Conservation (phyloP, 2,888 invertebrate species). For the Hyposoter dolosus region DNA sequence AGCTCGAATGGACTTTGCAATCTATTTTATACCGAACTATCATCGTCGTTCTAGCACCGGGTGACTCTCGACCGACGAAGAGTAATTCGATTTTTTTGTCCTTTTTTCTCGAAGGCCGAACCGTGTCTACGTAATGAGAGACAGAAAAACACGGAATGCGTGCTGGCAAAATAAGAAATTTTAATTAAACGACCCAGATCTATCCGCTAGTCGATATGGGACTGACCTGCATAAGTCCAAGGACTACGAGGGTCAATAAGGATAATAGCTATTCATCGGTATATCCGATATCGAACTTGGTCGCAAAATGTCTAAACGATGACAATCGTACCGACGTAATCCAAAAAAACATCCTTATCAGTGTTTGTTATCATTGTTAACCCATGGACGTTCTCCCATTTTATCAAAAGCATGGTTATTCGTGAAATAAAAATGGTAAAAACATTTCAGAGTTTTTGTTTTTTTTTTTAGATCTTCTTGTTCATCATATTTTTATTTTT, state of each 20-base stretch:
- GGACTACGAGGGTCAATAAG: conserved; percentile 56
- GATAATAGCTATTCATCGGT: conserved; percentile 9
- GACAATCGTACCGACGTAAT: neutral
- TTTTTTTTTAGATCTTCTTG: neutral
- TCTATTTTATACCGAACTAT: conserved; percentile 18
- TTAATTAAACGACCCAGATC: conserved; percentile 75
- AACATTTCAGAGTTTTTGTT: neutral
- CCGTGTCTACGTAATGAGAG: conserved; percentile 14
- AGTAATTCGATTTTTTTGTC: neutral
- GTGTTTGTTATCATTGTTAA: neutral
- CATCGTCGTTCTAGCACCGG: conserved; percentile 29
- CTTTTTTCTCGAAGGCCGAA: conserved; percentile 25
- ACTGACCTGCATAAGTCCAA: conserved; percentile 73
- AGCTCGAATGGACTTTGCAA: conserved; percentile 35
- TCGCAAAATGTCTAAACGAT: neutral
- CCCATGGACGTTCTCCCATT: no score
- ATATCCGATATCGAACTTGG: neutral
- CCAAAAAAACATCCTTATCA: neutral
- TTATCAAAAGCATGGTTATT: no score
- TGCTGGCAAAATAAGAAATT: conserved; percentile 51
- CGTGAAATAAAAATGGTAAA: no score
- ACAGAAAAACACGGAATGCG: conserved; percentile 19
- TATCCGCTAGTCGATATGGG: conserved; percentile 74
- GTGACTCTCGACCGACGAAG: conserved; percentile 2
- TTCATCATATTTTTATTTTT: neutral